A percentile compares a stretch with the other conserved stretches of the same genome.
Conservation (phyloP, 2,797 vertebrate genomes). For the Alexandromys oeconomus region DNA sequence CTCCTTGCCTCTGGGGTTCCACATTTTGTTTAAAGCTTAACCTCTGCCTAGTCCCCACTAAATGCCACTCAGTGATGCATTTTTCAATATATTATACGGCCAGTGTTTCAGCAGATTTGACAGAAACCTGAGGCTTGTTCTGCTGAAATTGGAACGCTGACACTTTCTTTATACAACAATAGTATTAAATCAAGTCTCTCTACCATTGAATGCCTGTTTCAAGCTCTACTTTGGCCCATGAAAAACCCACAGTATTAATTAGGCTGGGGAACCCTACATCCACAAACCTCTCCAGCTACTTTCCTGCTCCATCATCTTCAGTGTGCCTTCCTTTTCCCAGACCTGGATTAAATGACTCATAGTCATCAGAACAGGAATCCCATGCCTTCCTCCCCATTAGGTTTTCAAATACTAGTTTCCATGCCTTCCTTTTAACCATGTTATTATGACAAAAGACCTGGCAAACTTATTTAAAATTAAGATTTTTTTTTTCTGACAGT, state of each 20-base stretch:
- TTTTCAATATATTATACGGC: neutral
- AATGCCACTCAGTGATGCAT: neutral
- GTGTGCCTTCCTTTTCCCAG: neutral
- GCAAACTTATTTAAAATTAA: neutral
- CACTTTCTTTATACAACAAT: neutral
- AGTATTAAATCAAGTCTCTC: neutral
- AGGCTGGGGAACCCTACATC: neutral
- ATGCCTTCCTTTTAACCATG: neutral
- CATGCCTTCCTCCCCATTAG: neutral
- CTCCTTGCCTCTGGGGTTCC: neutral
- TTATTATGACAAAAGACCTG: neutral
- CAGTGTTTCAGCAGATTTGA: neutral
- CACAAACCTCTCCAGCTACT: neutral
- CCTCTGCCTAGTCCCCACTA: neutral
- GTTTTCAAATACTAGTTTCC: neutral
- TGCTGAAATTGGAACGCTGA: neutral
- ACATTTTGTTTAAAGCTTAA: constrained; percentile 16
- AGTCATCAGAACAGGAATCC: neutral
- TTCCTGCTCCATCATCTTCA: too few relatives aligned
- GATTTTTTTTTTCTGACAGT: neutral
- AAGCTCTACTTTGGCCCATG: neutral
- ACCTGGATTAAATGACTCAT: neutral
- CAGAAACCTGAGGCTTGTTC: neutral
- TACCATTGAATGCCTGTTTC: neutral
- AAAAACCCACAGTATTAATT: neutral